phyloP scores from a whole-genome alignment of 1,140 invertebrate genomes.

The Drosophila subobscura region DNA sequence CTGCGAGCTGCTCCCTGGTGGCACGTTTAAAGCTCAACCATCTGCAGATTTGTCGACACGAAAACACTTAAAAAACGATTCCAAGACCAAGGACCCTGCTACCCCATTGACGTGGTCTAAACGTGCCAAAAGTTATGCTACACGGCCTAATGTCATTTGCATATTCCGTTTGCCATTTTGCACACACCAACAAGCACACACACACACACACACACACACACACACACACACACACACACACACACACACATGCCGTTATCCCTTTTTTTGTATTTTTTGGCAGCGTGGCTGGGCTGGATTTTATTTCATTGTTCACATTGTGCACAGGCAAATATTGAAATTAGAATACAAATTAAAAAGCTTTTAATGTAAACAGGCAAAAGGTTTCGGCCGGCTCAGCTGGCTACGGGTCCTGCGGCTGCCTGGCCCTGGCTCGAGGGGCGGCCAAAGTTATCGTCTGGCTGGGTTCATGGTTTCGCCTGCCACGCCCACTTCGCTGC shows the following conservation, averaged over 20 bases:
- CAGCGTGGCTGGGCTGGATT: constrained; percentile 27
- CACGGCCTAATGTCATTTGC: constrained; percentile 77
- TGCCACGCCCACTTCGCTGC: constrained; percentile 30
- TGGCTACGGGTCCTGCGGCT: constrained; percentile 5
- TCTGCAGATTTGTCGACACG: constrained; percentile 45
- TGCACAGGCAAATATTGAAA: constrained; percentile 75
- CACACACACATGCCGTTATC: constrained; percentile 8
- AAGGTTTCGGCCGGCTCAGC: constrained; percentile 51
- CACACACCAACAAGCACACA: constrained; percentile 46
- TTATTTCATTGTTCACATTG: constrained; percentile 65
- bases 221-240: constrained; percentile 45
- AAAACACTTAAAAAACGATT: constrained; percentile 50
- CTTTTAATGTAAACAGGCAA: constrained; percentile 77
- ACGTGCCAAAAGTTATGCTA: constrained; percentile 76
- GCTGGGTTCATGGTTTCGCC: constrained; percentile 1
- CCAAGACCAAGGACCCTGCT: constrained; percentile 12
- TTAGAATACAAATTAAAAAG: constrained; percentile 81
- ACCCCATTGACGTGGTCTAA: constrained; percentile 49
- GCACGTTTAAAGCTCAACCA: constrained; percentile 3
- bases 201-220: constrained; percentile 18
- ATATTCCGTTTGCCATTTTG: constrained; percentile 57
- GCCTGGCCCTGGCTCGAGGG: not conserved
- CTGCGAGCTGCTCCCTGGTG: not conserved
- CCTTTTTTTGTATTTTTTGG: constrained; percentile 36
- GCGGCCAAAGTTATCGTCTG: constrained; percentile 47